Evolutionary conservation across 2,797 vertebrate species (phyloP).

Genomic region (Phataginus tetradactyla): DNA sequence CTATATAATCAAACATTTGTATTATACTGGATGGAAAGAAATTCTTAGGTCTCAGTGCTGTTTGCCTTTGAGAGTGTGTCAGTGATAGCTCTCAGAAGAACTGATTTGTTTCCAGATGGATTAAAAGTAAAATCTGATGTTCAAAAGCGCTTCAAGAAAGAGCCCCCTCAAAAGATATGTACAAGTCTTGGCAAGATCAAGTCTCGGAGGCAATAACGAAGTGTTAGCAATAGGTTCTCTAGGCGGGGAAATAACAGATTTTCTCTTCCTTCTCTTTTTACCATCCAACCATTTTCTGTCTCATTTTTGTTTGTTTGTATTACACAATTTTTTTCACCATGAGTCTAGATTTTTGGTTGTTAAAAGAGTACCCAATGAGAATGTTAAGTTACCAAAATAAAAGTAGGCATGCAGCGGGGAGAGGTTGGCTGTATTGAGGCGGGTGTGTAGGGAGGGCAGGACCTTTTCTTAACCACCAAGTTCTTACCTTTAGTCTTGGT

Average conservation of each 20-base stretch:
- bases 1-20: not conserved
- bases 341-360: not conserved
- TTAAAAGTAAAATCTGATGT: not conserved
- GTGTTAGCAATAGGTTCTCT: not conserved
- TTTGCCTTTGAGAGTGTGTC: not conserved
- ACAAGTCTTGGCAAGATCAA: not conserved
- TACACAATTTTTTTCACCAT: not conserved
- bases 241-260: not conserved
- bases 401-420: not conserved
- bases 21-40: not conserved
- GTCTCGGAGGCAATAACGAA: not conserved
- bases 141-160: slow-evolving; percentile 10
- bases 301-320: slow-evolving; percentile 18
- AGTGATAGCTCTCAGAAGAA: not conserved
- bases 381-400: not conserved
- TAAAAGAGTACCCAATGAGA: not conserved
- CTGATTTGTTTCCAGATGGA: not conserved
- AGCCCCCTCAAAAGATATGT: not conserved
- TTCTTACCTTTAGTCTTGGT: not conserved
- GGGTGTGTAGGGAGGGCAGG: not conserved
- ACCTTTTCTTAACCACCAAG: not conserved
- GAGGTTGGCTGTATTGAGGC: not conserved
- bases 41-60: not conserved
- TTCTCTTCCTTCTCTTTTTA: not conserved
- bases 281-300: not conserved